Evolutionary conservation across 2,888 invertebrate genomes (phyloP), one percentile per base, ranked within the genome.

Genomic region (Drosophila mulleri): DNA sequence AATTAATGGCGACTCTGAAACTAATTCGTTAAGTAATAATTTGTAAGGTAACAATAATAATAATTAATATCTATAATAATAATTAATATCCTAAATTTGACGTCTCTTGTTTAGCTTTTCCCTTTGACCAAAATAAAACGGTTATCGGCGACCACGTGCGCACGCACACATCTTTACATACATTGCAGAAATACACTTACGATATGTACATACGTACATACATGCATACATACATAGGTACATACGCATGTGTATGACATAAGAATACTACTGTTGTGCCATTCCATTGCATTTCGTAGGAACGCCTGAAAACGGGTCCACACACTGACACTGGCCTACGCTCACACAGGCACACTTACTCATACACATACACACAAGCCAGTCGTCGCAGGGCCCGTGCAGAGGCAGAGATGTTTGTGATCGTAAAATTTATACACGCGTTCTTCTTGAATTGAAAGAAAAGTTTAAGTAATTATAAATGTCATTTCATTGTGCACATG

Each of bases 321-420:
- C 41, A 32, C 48, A 52, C 26, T 14, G 53, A 45, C 37, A 61
- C 45, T 53, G 41, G 32, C 47, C 11, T 18, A 53, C 58, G 41
- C 41, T n/a, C n/a, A 37, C 12, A 32, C 32, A 32, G 37, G 5
- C 4, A 54, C 52, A 45, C 69, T 60, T 9, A 37, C 41, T 20
- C 47, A 60, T 9, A 23, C 45, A 37, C 48, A 74, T 47, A 42
- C 53, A 35, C 6, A n/a, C 18, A 54, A 54, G 37, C 8, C 58
- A 76, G 69, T 47, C 60, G 58, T 47, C 71, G 45, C 37, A 77
- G 62, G 56, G 56, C 59, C 42, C 58, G 65, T 39, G 54, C 69
- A 78, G 65, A 67, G 39, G 54, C 69, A 78, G 65, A 67, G 42
- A 41, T 61, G 65, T 47, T 62, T 79, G 74, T 64, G 79, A 79